phyloP scores from a whole-genome alignment of 2,113 vertebrate species.

The Calonectris borealis region DNA sequence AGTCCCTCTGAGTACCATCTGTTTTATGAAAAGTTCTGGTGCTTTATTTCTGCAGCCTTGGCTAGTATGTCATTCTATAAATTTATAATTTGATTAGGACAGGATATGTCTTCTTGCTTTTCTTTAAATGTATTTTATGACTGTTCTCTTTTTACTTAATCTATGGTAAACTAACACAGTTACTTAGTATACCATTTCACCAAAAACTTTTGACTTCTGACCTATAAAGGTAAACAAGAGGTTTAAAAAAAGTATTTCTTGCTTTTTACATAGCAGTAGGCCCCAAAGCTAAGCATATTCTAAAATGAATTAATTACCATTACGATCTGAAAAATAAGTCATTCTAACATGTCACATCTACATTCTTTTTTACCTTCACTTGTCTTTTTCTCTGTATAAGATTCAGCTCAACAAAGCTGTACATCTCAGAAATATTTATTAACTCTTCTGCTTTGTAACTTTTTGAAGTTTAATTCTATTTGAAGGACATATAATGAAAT shows the following conservation, averaged over 20 bases:
- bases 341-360: background rate
- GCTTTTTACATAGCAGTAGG: background rate
- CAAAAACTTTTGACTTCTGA: background rate
- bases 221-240: background rate
- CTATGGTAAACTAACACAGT: background rate
- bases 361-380: background rate
- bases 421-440: background rate
- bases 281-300: background rate
- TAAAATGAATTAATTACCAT: background rate
- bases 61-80: background rate
- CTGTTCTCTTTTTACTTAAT: background rate
- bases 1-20: background rate
- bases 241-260: background rate
- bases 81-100: background rate
- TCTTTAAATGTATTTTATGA: background rate
- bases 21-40: background rate
- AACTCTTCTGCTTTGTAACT: background rate
- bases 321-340: background rate
- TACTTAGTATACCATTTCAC: background rate
- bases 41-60: background rate
- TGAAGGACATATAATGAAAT: background rate
- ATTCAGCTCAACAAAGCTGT: background rate
- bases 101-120: background rate
- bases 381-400: background rate
- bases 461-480: background rate